Percentiles rank a stretch among this genome's conserved stretches.
Conservation (phyloP, 2,888 invertebrate genomes). For the Rhabditoides inermis region DNA sequence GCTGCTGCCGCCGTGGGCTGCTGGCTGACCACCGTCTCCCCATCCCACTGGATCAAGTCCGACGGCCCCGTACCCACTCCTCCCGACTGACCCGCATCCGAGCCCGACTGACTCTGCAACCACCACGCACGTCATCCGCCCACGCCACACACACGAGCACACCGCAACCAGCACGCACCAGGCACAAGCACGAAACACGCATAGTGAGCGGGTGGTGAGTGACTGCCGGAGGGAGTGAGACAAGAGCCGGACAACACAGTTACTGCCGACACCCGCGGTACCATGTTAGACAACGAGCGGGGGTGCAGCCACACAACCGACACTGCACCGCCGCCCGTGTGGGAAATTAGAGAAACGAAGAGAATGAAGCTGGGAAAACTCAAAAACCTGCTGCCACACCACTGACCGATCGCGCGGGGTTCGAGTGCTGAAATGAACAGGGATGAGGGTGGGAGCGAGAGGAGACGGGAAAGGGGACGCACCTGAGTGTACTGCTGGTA, state of each 20-base stretch:
- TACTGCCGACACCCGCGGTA: too few species aligned
- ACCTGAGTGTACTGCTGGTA: slow-evolving; percentile 95
- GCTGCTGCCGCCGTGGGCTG: background rate
- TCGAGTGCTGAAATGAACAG: slow-evolving; percentile 46
- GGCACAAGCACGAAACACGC: background rate
- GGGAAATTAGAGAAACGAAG: slow-evolving; percentile 5
- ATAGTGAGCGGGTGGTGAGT: too few species aligned
- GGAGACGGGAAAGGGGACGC: background rate
- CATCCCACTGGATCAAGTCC: background rate
- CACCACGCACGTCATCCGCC: too few species aligned
- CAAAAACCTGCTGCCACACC: slow-evolving; percentile 24
- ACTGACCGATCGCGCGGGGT: slow-evolving; percentile 50
- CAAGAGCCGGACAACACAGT: too few species aligned
- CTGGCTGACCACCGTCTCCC: too few species aligned
- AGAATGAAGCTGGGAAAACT: too few species aligned
- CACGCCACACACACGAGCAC: too few species aligned
- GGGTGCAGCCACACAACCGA: too few species aligned
- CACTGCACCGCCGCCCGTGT: background rate
- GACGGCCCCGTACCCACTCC: background rate
- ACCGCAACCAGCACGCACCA: too few species aligned
- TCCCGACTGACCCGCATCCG: too few species aligned
- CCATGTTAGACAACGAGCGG: too few species aligned
- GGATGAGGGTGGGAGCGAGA: background rate
- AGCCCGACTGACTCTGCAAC: background rate
- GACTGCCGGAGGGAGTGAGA: too few species aligned